Conservation (phyloP, 2,113 vertebrate genomes). For the Thamnophis sirtalis region DNA sequence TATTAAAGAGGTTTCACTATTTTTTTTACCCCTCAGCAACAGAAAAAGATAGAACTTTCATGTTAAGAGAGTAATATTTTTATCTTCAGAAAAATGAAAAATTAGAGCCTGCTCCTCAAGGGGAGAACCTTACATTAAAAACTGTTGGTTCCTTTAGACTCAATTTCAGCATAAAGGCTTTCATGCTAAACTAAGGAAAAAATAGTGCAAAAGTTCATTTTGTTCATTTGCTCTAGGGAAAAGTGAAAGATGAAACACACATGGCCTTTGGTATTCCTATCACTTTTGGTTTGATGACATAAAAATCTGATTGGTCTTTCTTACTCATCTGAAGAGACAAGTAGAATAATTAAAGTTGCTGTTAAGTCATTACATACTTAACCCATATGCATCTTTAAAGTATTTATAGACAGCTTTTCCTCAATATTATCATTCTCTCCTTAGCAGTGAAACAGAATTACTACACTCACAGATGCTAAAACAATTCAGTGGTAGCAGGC, state of each 20-base stretch:
- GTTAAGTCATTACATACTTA: slow-evolving; percentile 37
- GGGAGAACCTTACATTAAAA: slow-evolving; percentile 60
- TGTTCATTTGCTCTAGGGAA: slow-evolving; percentile 40
- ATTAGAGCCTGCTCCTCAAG: slow-evolving; percentile 54
- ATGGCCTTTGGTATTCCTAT: slow-evolving; percentile 31
- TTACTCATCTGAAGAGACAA: slow-evolving; percentile 39
- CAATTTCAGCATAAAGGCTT: slow-evolving; percentile 42
- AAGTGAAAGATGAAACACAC: slow-evolving; percentile 23
- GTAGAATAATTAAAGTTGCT: slow-evolving; percentile 50
- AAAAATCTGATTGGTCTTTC: slow-evolving; percentile 34
- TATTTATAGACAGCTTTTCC: slow-evolving; percentile 31
- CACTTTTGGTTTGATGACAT: slow-evolving; percentile 39
- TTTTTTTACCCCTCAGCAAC: slow-evolving; percentile 36
- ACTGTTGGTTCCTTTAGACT: slow-evolving; percentile 48
- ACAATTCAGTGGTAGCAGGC: background rate
- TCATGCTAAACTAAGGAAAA: slow-evolving; percentile 20
- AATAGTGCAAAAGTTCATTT: slow-evolving; percentile 46
- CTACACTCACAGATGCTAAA: slow-evolving; percentile 21
- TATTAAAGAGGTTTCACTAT: slow-evolving; percentile 60
- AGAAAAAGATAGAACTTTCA: slow-evolving; percentile 57
- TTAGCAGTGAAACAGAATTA: slow-evolving; percentile 42
- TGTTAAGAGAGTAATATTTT: slow-evolving; percentile 59
- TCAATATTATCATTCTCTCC: slow-evolving; percentile 21
- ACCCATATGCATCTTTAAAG: slow-evolving; percentile 49
- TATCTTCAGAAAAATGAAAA: slow-evolving; percentile 64